Evolutionary conservation across 2,113 vertebrate species (phyloP).

Genomic region (Varanus salvator): DNA sequence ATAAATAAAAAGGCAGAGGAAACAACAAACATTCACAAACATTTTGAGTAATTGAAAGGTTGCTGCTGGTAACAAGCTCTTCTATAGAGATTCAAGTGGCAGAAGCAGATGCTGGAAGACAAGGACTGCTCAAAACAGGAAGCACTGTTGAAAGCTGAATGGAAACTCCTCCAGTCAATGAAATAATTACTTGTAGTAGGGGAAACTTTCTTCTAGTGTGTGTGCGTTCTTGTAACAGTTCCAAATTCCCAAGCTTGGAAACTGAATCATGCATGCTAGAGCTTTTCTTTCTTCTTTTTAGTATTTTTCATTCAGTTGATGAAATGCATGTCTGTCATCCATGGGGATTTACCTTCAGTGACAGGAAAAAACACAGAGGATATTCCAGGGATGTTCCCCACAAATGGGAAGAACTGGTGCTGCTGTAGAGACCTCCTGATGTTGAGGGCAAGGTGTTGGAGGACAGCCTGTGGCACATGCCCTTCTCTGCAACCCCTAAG

Average conservation of each 20-base stretch:
- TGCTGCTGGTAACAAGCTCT: not conserved
- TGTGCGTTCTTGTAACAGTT: not conserved
- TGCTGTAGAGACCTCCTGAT: no score
- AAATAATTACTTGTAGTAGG: no score
- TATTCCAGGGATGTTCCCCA: no score
- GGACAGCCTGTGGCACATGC: no score
- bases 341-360: no score
- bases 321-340: not conserved
- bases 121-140: not conserved
- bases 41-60: not conserved
- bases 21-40: not conserved
- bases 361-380: no score
- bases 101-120: not conserved
- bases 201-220: no score
- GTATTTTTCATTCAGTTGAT: not conserved
- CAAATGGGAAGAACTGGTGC: no score
- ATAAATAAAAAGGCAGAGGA: not conserved
- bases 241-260: not conserved
- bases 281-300: not conserved
- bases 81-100: not conserved
- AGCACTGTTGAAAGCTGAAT: not conserved
- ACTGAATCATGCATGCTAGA: not conserved
- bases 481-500: no score
- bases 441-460: no score
- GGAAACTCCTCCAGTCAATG: not conserved